Conservation (phyloP, 1,140 invertebrate species). For the Tenebrio molitor region DNA sequence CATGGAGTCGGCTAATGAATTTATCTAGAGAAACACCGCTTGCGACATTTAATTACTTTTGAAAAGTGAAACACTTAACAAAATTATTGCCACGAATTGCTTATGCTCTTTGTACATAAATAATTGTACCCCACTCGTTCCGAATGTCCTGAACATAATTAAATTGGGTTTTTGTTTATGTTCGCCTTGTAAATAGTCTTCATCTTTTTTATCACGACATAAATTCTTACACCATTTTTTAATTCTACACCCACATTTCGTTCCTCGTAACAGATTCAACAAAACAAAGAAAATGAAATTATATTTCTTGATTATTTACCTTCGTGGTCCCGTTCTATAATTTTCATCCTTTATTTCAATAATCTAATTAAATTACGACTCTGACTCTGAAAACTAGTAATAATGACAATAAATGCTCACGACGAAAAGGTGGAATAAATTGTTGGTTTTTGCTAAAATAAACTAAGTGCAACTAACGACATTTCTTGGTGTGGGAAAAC, state of each 20-base stretch:
- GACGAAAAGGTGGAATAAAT: no score
- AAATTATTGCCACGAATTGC: slow-evolving; percentile 28
- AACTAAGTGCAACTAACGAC: not conserved
- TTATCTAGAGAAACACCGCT: slow-evolving; percentile 31
- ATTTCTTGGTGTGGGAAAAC: not conserved
- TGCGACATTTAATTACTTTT: slow-evolving; percentile 34
- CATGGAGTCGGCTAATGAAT: slow-evolving; percentile 28
- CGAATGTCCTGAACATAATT: slow-evolving; percentile 16
- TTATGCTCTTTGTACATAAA: slow-evolving; percentile 13
- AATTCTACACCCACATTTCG: no score
- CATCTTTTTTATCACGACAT: not conserved
- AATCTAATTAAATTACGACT: no score
- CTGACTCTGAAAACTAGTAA: no score
- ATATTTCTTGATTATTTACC: no score
- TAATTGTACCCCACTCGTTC: slow-evolving; percentile 5
- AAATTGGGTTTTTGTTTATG: slow-evolving; percentile 24
- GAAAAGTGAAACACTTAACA: slow-evolving; percentile 30
- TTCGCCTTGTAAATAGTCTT: not conserved
- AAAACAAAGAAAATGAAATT: no score
- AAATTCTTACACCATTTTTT: no score
- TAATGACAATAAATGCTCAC: no score
- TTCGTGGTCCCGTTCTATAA: no score
- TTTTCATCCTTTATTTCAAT: no score
- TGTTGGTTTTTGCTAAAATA: no score
- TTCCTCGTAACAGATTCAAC: no score